Evolutionary conservation across 2,888 invertebrate genomes (phyloP), one percentile per base, ranked within the genome.

Genomic region (Xestia rhomboidea): DNA sequence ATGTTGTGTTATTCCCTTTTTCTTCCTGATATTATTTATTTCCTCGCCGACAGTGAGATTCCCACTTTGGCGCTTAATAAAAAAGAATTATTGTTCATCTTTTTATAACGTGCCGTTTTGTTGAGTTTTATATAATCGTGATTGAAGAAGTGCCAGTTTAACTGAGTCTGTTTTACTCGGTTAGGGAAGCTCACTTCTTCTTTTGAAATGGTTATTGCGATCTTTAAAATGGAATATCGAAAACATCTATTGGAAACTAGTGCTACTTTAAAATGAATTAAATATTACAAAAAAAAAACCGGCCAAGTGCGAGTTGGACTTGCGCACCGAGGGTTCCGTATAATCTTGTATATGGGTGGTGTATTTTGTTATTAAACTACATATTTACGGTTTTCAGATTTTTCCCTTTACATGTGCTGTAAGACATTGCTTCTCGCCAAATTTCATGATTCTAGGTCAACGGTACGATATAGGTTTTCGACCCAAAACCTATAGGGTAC

Each of bases 11-110:
- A 96, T 96, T 96, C 95, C 94, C 94, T 95, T 94, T 96, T 96
- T 95, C 95, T 95, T 95, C 93, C 94, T 94, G 93, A 95, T 96
- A 95, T 95, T 96, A 96, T 96, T 96, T 96, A 96, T 96, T 94
- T 95, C 95, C 94, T 93, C 91, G 94, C 94, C 95, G 95, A 96
- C 96, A 96, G 95, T 96, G 96, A 96, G 95, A 96, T 96, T 96
- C 96, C 95, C 96, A 96, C 96, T 96, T 96, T 95, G 94, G 96
- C 93, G 94, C 94, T 95, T 96, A 96, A 96, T 96, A 96, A 96
- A 96, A 96, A 94, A 95, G 96, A 96, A 96, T 96, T 96, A 96
- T 96, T 95, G 96, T 95, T 96, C 95, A 96, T 96, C 95, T 96
- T 95, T 96, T 96, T 95, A 95, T 94, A 93, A 93, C 94, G 91